Evolutionary conservation across 2,797 vertebrate species (phyloP), one percentile per base, ranked within the genome.

Genomic region (Micrastur ruficollis): DNA sequence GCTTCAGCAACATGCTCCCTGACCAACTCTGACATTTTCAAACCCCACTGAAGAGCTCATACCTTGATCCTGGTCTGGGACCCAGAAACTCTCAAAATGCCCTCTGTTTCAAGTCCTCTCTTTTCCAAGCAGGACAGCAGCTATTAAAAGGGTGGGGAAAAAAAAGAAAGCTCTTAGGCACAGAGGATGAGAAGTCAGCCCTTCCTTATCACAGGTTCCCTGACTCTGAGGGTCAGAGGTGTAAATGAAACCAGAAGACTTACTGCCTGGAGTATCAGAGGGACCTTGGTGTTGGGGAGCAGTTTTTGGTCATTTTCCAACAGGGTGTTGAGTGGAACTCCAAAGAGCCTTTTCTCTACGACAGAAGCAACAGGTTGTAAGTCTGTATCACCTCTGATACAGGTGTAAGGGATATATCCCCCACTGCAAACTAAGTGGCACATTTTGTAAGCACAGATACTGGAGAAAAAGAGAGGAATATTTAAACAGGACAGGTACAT

Each of bases 51-150:
- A 52, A 72, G 15, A 55, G 13, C 23, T 81, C 55, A 14, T 98
- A 99, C 99, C 99, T 99, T 99, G 91, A 99, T 99, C 95, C 99
- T 98, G 75, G 98, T 97, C 97, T 99, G 99, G 94, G 99, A 99
- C 16, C 99, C 99, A 36, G 99, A 99, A 80, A 99, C 98, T 97
- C 99, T 98, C 83, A 99, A 98, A 94, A 99, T 99, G 73, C 99
- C 99, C 93, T 99, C 99, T 0, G 98, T 98, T 90, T 99, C 99
- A 2, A 99, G 97, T 27, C 99, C 99, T 93, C 98, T 99, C 96
- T 98, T 99, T 96, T 99, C 99, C 96, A 99, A 97, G 97, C 99
- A 99, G 3, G 98, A 98, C 86, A 99, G 97, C 96, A 99, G 95
- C 99, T 99, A n/a, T 68, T 52, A 84, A 68, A 95, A 26, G 42